Percentiles rank a stretch among this genome's conserved stretches.
Conservation (phyloP, 1,140 invertebrate genomes). For the Drosophila auraria region DNA sequence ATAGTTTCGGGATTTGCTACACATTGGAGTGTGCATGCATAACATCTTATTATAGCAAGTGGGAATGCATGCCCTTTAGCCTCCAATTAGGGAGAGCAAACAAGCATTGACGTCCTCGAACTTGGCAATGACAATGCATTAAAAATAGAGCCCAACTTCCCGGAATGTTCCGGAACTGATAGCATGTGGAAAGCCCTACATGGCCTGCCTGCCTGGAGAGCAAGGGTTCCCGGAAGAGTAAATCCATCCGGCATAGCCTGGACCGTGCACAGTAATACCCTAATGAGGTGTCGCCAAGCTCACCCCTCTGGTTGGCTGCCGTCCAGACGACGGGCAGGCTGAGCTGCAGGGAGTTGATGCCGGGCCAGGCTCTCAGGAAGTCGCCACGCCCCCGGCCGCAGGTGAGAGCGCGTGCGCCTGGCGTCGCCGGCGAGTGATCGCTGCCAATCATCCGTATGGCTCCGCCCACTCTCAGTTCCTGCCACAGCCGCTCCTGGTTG, state of each 20-base stretch:
- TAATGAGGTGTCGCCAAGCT: neutral
- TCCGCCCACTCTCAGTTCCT: constrained; percentile 75
- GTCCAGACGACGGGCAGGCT: constrained; percentile 90
- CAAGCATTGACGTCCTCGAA: constrained; percentile 6
- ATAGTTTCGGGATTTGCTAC: too few species aligned
- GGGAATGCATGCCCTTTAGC: neutral
- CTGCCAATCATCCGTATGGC: constrained; percentile 88
- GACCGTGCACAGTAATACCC: neutral
- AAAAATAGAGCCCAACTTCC: neutral
- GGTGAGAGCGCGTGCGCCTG: constrained; percentile 87
- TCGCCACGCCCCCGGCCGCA: constrained; percentile 86
- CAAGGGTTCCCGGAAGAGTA: neutral
- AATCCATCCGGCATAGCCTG: neutral
- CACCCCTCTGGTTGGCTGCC: constrained; percentile 83
- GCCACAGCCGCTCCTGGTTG: constrained; percentile 89
- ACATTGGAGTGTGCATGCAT: neutral
- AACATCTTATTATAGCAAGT: too few species aligned
- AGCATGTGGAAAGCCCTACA: neutral
- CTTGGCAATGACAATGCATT: neutral
- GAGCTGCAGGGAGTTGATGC: constrained; percentile 90
- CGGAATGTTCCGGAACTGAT: neutral
- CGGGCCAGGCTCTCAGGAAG: constrained; percentile 90
- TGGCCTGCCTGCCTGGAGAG: too few species aligned
- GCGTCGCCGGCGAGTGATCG: constrained; percentile 91
- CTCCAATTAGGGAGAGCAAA: neutral